phyloP scores from a whole-genome alignment of 23 tunicate genomes.

The Halocynthia roretzi region DNA sequence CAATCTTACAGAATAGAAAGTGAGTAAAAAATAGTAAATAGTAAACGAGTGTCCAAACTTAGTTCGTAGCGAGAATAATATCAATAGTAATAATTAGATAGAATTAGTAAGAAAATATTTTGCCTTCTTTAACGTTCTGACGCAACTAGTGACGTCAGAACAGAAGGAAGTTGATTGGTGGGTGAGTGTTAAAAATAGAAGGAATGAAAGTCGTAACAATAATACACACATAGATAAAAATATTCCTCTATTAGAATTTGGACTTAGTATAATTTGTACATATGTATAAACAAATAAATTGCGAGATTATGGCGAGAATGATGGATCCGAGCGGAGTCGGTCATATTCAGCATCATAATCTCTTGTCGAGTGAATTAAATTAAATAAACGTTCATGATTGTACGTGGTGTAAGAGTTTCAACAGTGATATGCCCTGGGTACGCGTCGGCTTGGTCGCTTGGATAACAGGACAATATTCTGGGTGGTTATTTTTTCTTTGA shows the following conservation, averaged over 20 bases:
- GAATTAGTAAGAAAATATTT: not conserved
- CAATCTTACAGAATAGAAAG: not conserved
- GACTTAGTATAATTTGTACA: too few relatives aligned
- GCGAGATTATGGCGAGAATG: not conserved
- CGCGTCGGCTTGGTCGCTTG: too few relatives aligned
- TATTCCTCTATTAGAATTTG: too few relatives aligned
- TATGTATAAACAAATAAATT: not conserved
- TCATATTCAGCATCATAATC: not conserved
- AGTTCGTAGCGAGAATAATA: not conserved
- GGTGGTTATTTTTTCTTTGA: too few relatives aligned
- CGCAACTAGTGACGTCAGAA: not conserved
- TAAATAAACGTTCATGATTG: too few relatives aligned
- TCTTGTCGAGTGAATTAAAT: too few relatives aligned
- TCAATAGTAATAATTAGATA: not conserved
- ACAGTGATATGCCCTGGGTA: too few relatives aligned
- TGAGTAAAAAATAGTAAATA: not conserved
- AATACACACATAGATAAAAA: not conserved
- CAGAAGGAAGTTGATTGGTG: slow-evolving; percentile 10
- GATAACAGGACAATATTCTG: too few relatives aligned
- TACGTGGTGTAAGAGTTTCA: too few relatives aligned
- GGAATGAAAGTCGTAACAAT: not conserved
- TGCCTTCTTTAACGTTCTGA: not conserved
- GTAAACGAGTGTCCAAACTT: not conserved
- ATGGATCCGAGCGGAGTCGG: not conserved
- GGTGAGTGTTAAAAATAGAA: not conserved